phyloP scores from a whole-genome alignment of 2,888 invertebrate species.

The Agrotis clavis region DNA sequence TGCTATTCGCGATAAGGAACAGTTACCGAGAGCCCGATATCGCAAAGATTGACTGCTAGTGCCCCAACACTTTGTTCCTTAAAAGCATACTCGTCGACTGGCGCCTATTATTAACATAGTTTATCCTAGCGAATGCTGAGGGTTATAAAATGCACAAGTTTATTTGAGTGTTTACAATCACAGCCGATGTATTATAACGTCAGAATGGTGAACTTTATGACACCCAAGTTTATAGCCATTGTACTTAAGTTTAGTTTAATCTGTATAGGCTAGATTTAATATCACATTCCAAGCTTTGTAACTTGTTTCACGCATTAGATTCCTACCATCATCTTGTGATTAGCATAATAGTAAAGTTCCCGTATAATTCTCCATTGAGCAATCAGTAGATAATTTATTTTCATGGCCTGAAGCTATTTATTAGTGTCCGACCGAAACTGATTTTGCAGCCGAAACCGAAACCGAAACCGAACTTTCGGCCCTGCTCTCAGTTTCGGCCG shows the following conservation, averaged over 20 bases:
- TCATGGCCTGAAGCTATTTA: background rate
- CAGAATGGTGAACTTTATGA: conserved; percentile 46
- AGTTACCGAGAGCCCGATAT: conserved; percentile 74
- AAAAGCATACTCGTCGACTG: conserved; percentile 76
- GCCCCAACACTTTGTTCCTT: conserved; percentile 76
- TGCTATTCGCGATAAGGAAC: conserved; percentile 85
- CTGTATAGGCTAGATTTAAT: conserved; percentile 36
- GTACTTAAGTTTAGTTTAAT: conserved; percentile 49
- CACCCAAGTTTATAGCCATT: conserved; percentile 41
- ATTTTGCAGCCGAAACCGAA: too few relatives aligned
- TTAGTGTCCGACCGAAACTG: too few relatives aligned
- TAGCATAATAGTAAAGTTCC: conserved; percentile 38
- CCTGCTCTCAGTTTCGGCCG: too few relatives aligned
- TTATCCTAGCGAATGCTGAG: conserved; percentile 47
- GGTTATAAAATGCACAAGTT: conserved; percentile 54
- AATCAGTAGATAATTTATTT: conserved; percentile 39
- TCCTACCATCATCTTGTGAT: conserved; percentile 29
- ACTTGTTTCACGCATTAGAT: conserved; percentile 32
- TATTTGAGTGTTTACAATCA: conserved; percentile 49
- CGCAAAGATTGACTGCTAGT: conserved; percentile 74
- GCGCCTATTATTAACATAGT: conserved; percentile 68
- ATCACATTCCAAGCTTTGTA: conserved; percentile 38
- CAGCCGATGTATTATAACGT: conserved; percentile 39
- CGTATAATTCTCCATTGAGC: conserved; percentile 23
- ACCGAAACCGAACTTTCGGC: too few relatives aligned